These are phyloP conservation scores for Zoanthus solanderi DNA, from an alignment of 92 coral and sea anemone genomes.

Conservation along the genomic window DNA sequence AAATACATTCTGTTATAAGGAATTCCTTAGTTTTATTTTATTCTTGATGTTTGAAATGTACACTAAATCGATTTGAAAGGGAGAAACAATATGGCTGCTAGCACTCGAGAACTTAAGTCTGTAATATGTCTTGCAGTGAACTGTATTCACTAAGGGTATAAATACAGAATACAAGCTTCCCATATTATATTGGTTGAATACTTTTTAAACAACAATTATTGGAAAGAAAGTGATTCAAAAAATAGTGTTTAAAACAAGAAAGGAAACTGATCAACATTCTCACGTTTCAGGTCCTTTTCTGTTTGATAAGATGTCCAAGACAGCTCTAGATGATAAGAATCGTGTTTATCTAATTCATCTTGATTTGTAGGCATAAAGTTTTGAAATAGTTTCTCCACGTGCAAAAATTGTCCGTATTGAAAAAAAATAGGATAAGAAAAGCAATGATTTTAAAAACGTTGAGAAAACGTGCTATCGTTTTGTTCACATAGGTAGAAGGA, in stretches of 20 bases:
- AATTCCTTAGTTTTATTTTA: no score
- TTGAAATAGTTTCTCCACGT: conserved; percentile 44
- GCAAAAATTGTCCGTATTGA: conserved; percentile 28
- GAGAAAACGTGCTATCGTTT: conserved; percentile 6
- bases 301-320: conserved; percentile 21
- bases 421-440: neutral
- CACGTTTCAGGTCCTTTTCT: conserved; percentile 18
- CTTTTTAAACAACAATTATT: neutral
- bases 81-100: neutral
- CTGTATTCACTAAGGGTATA: neutral
- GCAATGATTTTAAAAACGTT: neutral
- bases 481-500: neutral
- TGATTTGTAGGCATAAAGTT: conserved; percentile 44
- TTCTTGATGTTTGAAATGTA: no score
- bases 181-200: neutral
- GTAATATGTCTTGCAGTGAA: neutral
- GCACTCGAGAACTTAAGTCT: neutral
- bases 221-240: neutral
- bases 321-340: conserved; percentile 40
- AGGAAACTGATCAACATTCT: conserved; percentile 20
- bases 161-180: neutral
- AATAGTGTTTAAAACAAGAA: conserved; percentile 2
- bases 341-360: conserved; percentile 45
- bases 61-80: neutral
- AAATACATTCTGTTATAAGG: no score